Conservation (phyloP, 2,797 vertebrate species). For the Coranthus polyacanthus region DNA sequence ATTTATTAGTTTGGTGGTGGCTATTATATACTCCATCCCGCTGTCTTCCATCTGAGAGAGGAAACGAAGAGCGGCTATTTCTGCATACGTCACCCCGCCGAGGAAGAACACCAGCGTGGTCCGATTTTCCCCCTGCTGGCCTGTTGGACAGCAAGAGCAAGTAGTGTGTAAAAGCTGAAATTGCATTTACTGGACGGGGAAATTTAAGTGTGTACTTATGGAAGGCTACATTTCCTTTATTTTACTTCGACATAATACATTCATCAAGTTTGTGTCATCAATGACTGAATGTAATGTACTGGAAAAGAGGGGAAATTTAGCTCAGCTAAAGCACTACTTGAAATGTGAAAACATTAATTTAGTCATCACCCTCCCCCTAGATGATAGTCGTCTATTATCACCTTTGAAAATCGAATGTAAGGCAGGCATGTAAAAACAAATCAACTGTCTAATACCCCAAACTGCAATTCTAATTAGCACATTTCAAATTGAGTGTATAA, state of each 20-base stretch:
- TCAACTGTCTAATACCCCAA: constrained; percentile 55
- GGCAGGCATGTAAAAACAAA: constrained; percentile 70
- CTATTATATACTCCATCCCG: constrained; percentile 96
- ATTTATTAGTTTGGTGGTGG: constrained; percentile 96
- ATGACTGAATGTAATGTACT: background rate
- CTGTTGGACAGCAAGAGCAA: constrained; percentile 71
- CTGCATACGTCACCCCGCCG: constrained; percentile 94
- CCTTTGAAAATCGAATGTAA: constrained; percentile 54
- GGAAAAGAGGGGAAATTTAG: constrained; percentile 14
- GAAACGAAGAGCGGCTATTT: constrained; percentile 95
- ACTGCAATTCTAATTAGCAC: constrained; percentile 73
- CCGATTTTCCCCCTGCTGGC: constrained; percentile 96
- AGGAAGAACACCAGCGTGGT: constrained; percentile 97
- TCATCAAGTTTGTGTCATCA: background rate
- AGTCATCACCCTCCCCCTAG: constrained; percentile 33
- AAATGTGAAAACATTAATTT: constrained; percentile 48
- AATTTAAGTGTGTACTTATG: background rate
- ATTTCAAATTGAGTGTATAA: constrained; percentile 62
- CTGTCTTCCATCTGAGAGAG: constrained; percentile 98
- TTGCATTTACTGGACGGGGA: background rate
- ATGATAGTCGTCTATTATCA: constrained; percentile 70
- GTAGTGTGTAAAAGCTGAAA: background rate
- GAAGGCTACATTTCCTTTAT: background rate
- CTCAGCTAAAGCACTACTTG: constrained; percentile 13
- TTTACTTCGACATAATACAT: background rate